Evolutionary conservation across 2,888 invertebrate species (phyloP).

Genomic region (Busseola fusca): DNA sequence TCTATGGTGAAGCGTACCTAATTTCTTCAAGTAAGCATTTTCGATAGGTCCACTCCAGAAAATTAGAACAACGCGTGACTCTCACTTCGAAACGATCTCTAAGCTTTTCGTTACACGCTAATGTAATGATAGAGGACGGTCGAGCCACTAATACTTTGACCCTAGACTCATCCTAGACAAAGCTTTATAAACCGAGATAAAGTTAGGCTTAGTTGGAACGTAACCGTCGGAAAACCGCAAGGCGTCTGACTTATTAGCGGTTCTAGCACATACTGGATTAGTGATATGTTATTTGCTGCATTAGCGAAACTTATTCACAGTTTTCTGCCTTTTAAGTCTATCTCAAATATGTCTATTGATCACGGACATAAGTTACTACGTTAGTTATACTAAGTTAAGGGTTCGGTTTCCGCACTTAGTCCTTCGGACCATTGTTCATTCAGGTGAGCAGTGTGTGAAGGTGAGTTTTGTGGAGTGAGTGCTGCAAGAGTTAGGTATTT

Average conservation of each 20-base stretch:
- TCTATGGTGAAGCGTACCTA: background rate
- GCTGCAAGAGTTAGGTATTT: too few relatives aligned
- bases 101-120: constrained; percentile 35
- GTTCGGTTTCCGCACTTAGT: too few relatives aligned
- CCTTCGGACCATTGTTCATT: too few relatives aligned
- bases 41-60: constrained; percentile 2
- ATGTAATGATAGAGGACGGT: constrained; percentile 50
- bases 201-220: constrained; percentile 56
- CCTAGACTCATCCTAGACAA: constrained; percentile 52
- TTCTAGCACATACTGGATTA: constrained; percentile 23
- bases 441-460: too few relatives aligned
- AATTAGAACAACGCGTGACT: constrained; percentile 24
- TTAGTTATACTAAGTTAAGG: too few relatives aligned
- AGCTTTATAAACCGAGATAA: constrained; percentile 62
- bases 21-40: background rate
- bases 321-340: background rate
- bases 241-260: constrained; percentile 52
- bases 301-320: constrained; percentile 37
- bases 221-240: constrained; percentile 39
- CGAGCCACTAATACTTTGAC: constrained; percentile 48
- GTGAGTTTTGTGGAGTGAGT: too few relatives aligned
- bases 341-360: too few relatives aligned
- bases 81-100: constrained; percentile 27
- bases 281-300: constrained; percentile 16
- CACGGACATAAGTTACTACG: too few relatives aligned